Evolutionary conservation across 2,888 invertebrate genomes (phyloP).

Genomic region (Himalopsyche japonica): DNA sequence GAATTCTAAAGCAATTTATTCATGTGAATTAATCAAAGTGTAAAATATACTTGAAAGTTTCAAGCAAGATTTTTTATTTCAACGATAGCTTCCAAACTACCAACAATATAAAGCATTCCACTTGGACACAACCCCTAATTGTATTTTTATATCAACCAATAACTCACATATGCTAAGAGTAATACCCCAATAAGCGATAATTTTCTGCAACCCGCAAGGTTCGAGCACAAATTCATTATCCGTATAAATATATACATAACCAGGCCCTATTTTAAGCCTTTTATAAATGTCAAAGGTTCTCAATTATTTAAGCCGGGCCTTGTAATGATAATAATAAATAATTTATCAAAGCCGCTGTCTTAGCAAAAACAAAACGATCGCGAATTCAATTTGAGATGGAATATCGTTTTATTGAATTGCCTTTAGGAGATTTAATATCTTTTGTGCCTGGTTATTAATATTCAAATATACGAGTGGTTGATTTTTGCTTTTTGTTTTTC

Average conservation of each 20-base stretch:
- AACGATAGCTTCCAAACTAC: too few species aligned
- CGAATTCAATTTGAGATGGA: neutral
- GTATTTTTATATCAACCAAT: too few species aligned
- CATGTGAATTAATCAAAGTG: too few species aligned
- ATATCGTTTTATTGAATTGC: neutral
- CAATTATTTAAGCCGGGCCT: neutral
- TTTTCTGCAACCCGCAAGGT: too few species aligned
- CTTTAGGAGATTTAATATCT: neutral
- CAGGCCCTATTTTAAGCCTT: neutral
- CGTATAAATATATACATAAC: neutral
- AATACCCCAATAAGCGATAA: too few species aligned
- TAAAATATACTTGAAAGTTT: too few species aligned
- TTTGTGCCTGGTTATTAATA: neutral
- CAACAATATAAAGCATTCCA: too few species aligned
- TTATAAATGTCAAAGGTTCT: neutral
- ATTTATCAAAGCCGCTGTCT: neutral
- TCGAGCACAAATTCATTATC: neutral
- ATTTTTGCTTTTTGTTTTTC: neutral
- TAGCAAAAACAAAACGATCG: neutral
- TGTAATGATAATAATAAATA: neutral
- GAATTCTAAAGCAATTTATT: too few species aligned
- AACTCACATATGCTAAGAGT: too few species aligned
- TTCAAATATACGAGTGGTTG: neutral
- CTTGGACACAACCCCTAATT: too few species aligned
- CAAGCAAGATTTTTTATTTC: too few species aligned